Base-by-base conservation (phyloP, 2,113 vertebrate species). In the Nicator chloris region DNA sequence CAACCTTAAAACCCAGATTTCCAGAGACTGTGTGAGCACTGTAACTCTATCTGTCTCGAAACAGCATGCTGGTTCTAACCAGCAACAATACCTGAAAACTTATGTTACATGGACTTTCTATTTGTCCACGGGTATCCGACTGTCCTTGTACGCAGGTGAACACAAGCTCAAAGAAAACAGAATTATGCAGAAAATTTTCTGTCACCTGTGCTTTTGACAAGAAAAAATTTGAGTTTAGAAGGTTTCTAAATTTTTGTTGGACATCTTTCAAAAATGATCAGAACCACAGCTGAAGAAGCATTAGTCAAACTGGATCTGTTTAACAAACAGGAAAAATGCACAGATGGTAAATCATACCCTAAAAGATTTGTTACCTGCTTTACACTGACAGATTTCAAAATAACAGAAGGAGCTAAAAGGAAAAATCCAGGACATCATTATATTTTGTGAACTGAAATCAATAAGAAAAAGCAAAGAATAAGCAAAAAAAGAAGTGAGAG, bases 21-120 rank as follows among this genome's bases (percentile, higher is more conserved):
- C 2, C 20, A 60, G 24, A n/a, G 7, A 39, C 3, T 30, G 2
- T 39, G 14, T 0, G 1, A 64, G 11, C 10, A 37, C 15, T n/a
- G 15, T 31, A 71, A 35, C 22, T 68, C 3, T 40, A 37, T 60
- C 49, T 72, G 8, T 39, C 11, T 17, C 15, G 31, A 82, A 78
- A 13, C 13, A 50, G 10, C 4, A n/a, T 51, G 5, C 15, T 56
- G 33, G 5, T 68, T 17, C 19, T 50, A 68, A n/a, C 8, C 7
- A 71, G 15, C 9, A 71, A 28, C 2, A 59, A 27, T 21, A 47
- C 2, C 13, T 37, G 26, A 60, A n/a, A 12, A 1, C 14, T 51
- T 12, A 10, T 24, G 1, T 61, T 61, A 18, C 1, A 2, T 3
- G 50, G 6, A 7, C 9, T 61, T 90, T 42, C 9, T 53, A 1